Percentiles rank a stretch among this genome's conserved stretches.
Evolutionary conservation across 1,140 invertebrate species (phyloP).

Genomic region (Tribolium madens): DNA sequence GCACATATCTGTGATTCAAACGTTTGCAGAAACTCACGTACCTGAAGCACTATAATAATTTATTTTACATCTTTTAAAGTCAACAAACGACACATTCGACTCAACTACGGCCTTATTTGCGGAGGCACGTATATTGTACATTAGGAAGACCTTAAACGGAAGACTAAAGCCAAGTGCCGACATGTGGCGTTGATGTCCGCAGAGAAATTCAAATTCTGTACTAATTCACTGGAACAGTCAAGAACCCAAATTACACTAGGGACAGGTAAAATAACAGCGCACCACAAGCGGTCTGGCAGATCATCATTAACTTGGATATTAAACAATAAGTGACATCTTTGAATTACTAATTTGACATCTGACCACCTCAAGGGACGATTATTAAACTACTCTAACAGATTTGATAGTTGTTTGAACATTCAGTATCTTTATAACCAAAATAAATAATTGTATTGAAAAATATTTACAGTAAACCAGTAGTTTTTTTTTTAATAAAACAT

Average conservation of each 20-base stretch:
- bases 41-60: slow-evolving; percentile 23
- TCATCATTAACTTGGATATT: neutral
- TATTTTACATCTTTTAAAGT: slow-evolving; percentile 35
- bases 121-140: slow-evolving; percentile 34
- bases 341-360: neutral
- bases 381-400: too few species aligned
- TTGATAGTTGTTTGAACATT: too few species aligned
- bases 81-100: slow-evolving; percentile 24
- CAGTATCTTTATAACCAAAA: too few species aligned
- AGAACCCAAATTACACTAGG: slow-evolving; percentile 19
- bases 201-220: slow-evolving; percentile 30
- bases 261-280: slow-evolving; percentile 19
- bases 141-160: slow-evolving; percentile 33
- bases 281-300: neutral
- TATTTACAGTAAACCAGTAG: too few species aligned
- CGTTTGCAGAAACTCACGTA: neutral
- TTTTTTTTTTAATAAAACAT: neutral
- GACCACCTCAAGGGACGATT: too few species aligned
- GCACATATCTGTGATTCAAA: slow-evolving; percentile 19
- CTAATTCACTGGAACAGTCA: slow-evolving; percentile 22
- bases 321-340: neutral
- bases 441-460: too few species aligned
- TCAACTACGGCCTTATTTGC: slow-evolving; percentile 31
- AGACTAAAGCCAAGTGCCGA: slow-evolving; percentile 21
- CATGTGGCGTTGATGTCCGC: slow-evolving; percentile 35